Evolutionary conservation across 2,113 vertebrate species (phyloP).

Genomic region (Romanogobio albipinnatus): DNA sequence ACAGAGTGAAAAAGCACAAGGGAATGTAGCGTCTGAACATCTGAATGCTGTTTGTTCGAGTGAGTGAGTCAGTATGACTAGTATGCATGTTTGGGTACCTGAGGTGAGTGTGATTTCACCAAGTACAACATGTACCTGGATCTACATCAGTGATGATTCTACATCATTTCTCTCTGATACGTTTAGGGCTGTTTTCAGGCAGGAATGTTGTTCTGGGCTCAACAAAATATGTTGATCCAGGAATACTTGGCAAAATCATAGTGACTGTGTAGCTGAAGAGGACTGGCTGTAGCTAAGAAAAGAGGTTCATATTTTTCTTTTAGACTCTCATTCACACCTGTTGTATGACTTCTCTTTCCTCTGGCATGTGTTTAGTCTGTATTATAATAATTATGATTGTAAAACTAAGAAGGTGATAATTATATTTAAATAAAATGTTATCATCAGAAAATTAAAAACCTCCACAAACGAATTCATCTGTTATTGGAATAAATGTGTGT

Average conservation of each 20-base stretch:
- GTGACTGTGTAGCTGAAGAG: background rate
- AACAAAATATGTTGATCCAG: too few relatives aligned
- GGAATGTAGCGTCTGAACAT: background rate
- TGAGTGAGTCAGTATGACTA: background rate
- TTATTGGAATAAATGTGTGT: background rate
- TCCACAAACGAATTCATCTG: background rate
- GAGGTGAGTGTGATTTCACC: background rate
- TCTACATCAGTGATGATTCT: too few relatives aligned
- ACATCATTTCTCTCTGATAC: too few relatives aligned
- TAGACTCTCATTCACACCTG: background rate
- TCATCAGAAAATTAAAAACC: background rate
- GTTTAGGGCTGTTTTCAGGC: too few relatives aligned
- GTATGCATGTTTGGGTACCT: background rate
- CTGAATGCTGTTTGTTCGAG: background rate
- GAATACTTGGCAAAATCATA: too few relatives aligned
- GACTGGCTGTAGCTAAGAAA: constrained; percentile 6
- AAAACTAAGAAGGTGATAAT: constrained; percentile 28
- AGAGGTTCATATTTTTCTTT: constrained; percentile 15
- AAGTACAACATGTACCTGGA: too few relatives aligned
- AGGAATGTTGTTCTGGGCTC: too few relatives aligned
- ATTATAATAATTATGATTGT: constrained; percentile 13
- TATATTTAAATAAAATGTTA: constrained; percentile 40
- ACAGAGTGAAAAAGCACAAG: background rate
- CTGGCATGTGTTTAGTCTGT: constrained; percentile 19
- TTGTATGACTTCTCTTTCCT: background rate